Base-by-base conservation (phyloP, 2,113 vertebrate species). In the Cyprinus carpio region DNA sequence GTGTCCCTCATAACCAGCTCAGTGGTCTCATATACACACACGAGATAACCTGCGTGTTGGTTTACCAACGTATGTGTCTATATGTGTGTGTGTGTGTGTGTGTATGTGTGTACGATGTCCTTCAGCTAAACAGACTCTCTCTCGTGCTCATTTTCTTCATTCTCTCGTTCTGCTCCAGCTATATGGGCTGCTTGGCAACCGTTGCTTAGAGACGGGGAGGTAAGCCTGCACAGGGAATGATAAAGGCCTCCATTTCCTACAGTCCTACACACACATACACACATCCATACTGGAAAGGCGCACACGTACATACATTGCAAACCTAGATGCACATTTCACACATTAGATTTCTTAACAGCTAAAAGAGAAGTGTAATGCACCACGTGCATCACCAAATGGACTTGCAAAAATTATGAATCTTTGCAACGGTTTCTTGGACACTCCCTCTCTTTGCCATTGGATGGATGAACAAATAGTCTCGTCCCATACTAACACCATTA, bases 141-240 rank as follows among this genome's bases (percentile, higher is more conserved):
- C 81, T 85, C 78, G 62, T 71, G 46, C 76, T 29, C 60, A 80
- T 46, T 85, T 20, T 78, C 56, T 75, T 58, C 75, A 80, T 60
- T 87, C 80, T 85, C 79, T 81, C 81, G 34, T 69, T 82, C 69
- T 88, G 75, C 84, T 84, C 78, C 49, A 87, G 84, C 86, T 74
- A 82, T 87, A 84, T 34, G 62, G 20, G 49, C 79, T 86, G 74
- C 87, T 67, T 88, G 81, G 87, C 87, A 90, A 87, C 86, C 46
- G 85, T 90, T 89, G 80, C 67, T 84, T 75, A 67, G 86, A 83
- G 75, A 89, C 75, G 37, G 34, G 16, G 74, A 86, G 81, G 80
- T 86, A 83, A 88, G 76, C 62, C 84, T 65, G 60, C 65, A 60
- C 51, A 31, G 71, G 67, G 43, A 64, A 86, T 82, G 76, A 86